Evolutionary conservation across 1,140 invertebrate genomes (phyloP), one percentile per base, ranked within the genome.

Genomic region (Mamestra configurata): DNA sequence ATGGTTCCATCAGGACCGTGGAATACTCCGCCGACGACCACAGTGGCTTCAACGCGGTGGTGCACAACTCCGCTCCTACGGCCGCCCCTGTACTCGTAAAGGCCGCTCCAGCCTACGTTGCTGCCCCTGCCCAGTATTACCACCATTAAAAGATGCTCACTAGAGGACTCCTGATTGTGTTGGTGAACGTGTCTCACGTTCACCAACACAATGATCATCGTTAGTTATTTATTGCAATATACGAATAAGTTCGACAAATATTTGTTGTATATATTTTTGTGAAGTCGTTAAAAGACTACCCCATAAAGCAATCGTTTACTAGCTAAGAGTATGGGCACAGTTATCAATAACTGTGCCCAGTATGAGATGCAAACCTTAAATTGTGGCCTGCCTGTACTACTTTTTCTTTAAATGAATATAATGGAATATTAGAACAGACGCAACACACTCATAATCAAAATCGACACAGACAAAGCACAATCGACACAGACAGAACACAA

Each of bases 1-100:
- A 96, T 81, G 95, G 96, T 53, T 96, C 96, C 79, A 89, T 96
- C 89, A 90, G 96, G 80, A 95, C 93, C 70, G 95, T 96, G 22
- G 91, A 94, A 78, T 96, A 96, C 90, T 92, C 94, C 80, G 95
- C 95, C 15, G 95, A 96, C 79, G 92, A 93, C 84, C 95, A 31
- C 27, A 31, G 27, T 5, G 27, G 27, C 27, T 31, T 31, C 27
- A 31, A 31, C 27, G 27, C 27, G 27, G 27, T 31, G 27, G 27
- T 31, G 27, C 27, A 31, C 27, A 31, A 31, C 27, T 3, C 27
- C 27, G 27, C 95, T 10, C 95, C 95, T 75, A 86, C 85, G 1
- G 83, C 84, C 71, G 87, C 87, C 13, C 85, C 87, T 73, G 83
- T 86, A n/a, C 81, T 77, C 49, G 20, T 81, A 64, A 81, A 84